Evolutionary conservation across 1,140 invertebrate species (phyloP).

Genomic region (Drosophila albomicans): DNA sequence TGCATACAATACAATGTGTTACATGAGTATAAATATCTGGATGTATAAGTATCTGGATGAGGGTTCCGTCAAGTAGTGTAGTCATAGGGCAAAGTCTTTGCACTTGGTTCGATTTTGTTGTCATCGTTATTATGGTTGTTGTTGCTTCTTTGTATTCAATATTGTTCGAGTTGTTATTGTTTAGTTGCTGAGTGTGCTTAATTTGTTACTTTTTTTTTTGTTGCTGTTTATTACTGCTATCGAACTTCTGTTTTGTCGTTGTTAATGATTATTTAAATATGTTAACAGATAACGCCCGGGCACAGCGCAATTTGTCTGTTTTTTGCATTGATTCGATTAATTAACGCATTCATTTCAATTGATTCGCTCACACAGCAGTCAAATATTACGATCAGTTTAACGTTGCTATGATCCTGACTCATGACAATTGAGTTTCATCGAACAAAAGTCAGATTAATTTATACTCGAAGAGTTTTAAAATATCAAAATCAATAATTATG

Average conservation of each 20-base stretch:
- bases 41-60: neutral
- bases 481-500: too few species aligned
- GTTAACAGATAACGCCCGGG: constrained; percentile 52
- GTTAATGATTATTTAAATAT: constrained; percentile 65
- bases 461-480: too few species aligned
- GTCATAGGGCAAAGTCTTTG: constrained; percentile 80
- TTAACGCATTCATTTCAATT: constrained; percentile 22
- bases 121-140: constrained; percentile 47
- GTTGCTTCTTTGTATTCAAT: constrained; percentile 52
- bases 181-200: constrained; percentile 53
- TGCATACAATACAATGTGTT: neutral
- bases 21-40: neutral
- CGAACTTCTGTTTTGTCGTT: constrained; percentile 61
- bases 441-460: too few species aligned
- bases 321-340: constrained; percentile 6
- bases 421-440: neutral
- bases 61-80: constrained; percentile 51
- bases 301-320: constrained; percentile 8
- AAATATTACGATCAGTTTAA: neutral
- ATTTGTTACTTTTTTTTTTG: constrained; percentile 45
- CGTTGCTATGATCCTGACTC: neutral
- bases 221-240: constrained; percentile 45
- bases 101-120: constrained; percentile 70
- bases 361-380: constrained; percentile 4
- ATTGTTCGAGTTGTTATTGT: constrained; percentile 49